Evolutionary conservation across 2,888 invertebrate species (phyloP), one percentile per base, ranked within the genome.

Genomic region (Rhagophthalmus giganteus): DNA sequence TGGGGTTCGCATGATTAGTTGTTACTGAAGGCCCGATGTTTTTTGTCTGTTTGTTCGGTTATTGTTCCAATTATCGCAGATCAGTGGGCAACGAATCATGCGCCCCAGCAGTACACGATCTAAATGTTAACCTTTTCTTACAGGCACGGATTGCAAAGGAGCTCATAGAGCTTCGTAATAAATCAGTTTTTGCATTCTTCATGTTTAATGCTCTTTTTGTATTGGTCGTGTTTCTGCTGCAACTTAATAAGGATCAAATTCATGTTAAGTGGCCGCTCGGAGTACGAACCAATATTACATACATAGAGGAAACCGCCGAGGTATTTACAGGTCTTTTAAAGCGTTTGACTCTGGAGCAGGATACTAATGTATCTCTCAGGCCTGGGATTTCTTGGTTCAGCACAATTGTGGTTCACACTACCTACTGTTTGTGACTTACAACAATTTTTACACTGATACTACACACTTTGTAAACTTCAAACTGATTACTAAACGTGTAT

Each of bases 171-270:
- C 86, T 97, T 74, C 84, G 97, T 74, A 97, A 97, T 86, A 94
- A 95, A 78, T 92, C 93, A 71, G 94, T 94, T 73, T 94, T 95
- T 79, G 93, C 92, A 75, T 96, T 97, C 87, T 90, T 97, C 82
- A 97, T 98, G 96, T 90, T 97, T 84, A 99, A 98, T 86, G 93
- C 96, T 78, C 87, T 98, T 75, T 98, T 97, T 87, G 94, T 97
- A 76, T 87, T 98, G 81, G 92, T 96, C 79, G 95, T 98, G 74
- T 94, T 98, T 81, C 89, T 98, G 78, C 89, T 99, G 76, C 97
- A 98, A 87, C 86, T 97, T 79, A 95, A 97, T 83, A 96, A 96
- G 87, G 94, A 95, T 82, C 91, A 92, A 80, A 86, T 97, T 76
- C 94, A 96, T 82, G 88, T 96, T 79, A 85, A 93, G 81, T 96